Percentiles rank a stretch among this genome's conserved stretches.
These are phyloP conservation scores for Danio choprae DNA, from an alignment of 2,797 vertebrate species.

Conservation along the genomic window DNA sequence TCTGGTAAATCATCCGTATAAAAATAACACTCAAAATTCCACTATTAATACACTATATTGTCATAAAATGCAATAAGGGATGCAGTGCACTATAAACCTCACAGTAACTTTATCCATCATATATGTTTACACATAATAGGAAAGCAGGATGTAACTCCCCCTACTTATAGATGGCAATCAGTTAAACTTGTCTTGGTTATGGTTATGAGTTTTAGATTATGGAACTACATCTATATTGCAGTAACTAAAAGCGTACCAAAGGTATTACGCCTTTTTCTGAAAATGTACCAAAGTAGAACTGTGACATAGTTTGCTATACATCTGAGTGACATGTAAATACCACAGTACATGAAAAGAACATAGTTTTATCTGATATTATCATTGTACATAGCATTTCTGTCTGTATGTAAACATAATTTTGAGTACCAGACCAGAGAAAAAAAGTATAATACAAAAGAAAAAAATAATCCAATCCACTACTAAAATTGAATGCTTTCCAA, in stretches of 20 bases:
- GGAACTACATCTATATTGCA: neutral
- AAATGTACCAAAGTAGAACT: neutral
- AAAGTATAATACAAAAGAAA: neutral
- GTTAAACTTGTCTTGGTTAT: neutral
- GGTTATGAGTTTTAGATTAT: neutral
- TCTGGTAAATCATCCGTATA: too few species aligned
- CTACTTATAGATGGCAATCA: neutral
- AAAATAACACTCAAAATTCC: too few species aligned
- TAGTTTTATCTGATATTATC: neutral
- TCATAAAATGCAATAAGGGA: neutral
- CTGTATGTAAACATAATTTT: neutral
- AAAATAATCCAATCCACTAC: neutral
- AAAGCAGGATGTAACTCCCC: neutral
- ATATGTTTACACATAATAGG: constrained; percentile 13
- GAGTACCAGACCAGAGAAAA: neutral
- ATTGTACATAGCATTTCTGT: neutral
- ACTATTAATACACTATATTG: too few species aligned
- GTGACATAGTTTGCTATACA: neutral
- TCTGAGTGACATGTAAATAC: neutral
- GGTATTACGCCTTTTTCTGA: neutral
- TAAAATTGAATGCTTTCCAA: neutral
- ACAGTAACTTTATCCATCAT: neutral
- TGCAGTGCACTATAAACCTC: neutral
- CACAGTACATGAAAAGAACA: neutral
- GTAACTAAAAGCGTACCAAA: neutral